These are phyloP conservation scores for Metacarcinus magister DNA, from an alignment of 2,888 invertebrate species.

Conservation along the genomic window DNA sequence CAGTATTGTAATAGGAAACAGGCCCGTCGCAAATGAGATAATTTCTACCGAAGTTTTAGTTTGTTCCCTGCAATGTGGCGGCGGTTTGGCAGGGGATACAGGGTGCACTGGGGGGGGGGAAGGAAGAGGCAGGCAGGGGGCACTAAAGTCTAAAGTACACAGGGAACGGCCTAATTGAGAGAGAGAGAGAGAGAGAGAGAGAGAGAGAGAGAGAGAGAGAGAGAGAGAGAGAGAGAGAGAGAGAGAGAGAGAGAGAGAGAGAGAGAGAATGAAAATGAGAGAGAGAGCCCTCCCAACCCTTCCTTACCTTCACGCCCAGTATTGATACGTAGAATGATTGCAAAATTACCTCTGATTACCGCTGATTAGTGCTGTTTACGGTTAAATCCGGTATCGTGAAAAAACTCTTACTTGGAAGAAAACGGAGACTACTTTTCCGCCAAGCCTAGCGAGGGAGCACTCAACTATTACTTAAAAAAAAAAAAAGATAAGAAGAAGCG, in stretches of 20 bases:
- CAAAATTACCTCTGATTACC: not conserved
- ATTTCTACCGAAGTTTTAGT: no score
- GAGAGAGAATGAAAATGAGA: no score
- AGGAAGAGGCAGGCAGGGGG: not conserved
- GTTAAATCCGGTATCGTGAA: not conserved
- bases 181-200: conserved; percentile 26
- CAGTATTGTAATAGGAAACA: no score
- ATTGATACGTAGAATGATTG: not conserved
- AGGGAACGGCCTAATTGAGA: no score
- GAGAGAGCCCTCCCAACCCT: not conserved
- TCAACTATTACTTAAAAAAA: not conserved
- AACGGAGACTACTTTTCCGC: not conserved
- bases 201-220: conserved; percentile 33
- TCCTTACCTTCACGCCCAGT: not conserved
- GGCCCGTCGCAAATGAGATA: no score
- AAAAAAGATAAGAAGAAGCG: not conserved
- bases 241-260: not conserved
- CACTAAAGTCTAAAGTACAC: no score
- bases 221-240: not conserved
- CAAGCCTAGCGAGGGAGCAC: not conserved
- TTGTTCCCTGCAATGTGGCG: no score
- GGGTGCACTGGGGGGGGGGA: no score
- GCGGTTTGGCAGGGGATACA: no score
- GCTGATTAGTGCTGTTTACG: not conserved
- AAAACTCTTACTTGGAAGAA: not conserved